A percentile compares a stretch with the other conserved stretches of the same genome.
Evolutionary conservation across 2,888 invertebrate species (phyloP).

Genomic region (Aleiodes alternator): DNA sequence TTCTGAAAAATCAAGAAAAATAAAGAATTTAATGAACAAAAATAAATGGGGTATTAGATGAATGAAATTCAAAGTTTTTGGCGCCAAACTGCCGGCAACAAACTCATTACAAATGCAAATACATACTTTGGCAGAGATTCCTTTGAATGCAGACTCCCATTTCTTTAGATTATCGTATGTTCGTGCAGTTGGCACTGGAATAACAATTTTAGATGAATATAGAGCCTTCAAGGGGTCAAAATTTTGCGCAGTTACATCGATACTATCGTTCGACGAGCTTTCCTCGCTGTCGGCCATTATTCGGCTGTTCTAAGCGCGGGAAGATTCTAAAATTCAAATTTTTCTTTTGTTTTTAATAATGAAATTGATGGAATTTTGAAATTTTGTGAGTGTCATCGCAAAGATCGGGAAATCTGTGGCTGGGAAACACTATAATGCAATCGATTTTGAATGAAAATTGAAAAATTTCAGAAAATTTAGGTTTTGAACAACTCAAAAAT

Average conservation of each 20-base stretch:
- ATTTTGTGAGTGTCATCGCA: too few relatives aligned
- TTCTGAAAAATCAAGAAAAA: constrained; percentile 52
- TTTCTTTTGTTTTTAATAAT: neutral
- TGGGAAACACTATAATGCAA: too few relatives aligned
- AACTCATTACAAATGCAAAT: constrained; percentile 2
- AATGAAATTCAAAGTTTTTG: neutral
- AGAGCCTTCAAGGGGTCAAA: constrained; percentile 86
- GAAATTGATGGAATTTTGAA: neutral
- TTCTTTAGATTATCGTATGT: constrained; percentile 83
- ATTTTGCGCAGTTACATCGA: constrained; percentile 78
- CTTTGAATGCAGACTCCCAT: constrained; percentile 76
- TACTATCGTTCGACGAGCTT: constrained; percentile 73
- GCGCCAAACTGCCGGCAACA: constrained; percentile 2
- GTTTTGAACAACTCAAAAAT: too few relatives aligned
- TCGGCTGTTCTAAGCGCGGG: neutral
- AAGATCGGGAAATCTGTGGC: too few relatives aligned
- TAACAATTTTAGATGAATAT: constrained; percentile 77
- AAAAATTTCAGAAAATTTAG: too few relatives aligned
- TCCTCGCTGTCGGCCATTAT: constrained; percentile 65
- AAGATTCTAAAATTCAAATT: neutral
- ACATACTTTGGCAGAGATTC: constrained; percentile 65
- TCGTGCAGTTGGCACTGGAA: constrained; percentile 79
- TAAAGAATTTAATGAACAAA: neutral
- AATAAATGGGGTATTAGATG: neutral
- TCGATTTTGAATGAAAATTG: too few relatives aligned